These are phyloP conservation scores for Glaucopsyche alexis DNA, from an alignment of 2,888 invertebrate species.

Conservation along the genomic window DNA sequence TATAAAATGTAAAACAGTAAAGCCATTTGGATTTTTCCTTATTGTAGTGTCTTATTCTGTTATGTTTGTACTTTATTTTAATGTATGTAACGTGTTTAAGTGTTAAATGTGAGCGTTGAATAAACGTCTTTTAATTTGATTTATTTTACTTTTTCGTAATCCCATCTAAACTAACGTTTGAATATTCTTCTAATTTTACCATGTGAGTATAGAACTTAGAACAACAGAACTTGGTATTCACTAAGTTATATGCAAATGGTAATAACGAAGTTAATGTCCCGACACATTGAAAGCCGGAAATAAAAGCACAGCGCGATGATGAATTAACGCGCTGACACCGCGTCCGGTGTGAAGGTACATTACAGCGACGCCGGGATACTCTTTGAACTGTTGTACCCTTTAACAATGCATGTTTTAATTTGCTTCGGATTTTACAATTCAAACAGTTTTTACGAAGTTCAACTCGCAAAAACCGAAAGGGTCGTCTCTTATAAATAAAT, in stretches of 20 bases:
- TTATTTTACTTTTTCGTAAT: not conserved
- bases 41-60: no score
- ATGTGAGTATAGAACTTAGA: not conserved
- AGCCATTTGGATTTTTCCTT: no score
- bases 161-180: not conserved
- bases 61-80: no score
- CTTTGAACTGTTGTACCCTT: slow-evolving; percentile 45
- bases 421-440: slow-evolving; percentile 41
- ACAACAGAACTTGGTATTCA: not conserved
- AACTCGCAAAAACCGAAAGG: slow-evolving; percentile 8
- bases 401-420: slow-evolving; percentile 63
- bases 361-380: slow-evolving; percentile 35
- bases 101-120: no score
- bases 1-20: not conserved
- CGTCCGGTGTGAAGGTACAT: slow-evolving; percentile 27
- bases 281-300: slow-evolving; percentile 16
- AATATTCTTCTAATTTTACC: not conserved
- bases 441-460: slow-evolving; percentile 38
- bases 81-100: no score
- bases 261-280: slow-evolving; percentile 6
- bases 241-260: not conserved
- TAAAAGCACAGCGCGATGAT: slow-evolving; percentile 12
- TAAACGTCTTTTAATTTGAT: no score
- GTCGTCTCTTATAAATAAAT: slow-evolving; percentile 16
- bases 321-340: slow-evolving; percentile 1